Conservation (phyloP, 1,140 invertebrate species). For the Ostrea denselamellosa region DNA sequence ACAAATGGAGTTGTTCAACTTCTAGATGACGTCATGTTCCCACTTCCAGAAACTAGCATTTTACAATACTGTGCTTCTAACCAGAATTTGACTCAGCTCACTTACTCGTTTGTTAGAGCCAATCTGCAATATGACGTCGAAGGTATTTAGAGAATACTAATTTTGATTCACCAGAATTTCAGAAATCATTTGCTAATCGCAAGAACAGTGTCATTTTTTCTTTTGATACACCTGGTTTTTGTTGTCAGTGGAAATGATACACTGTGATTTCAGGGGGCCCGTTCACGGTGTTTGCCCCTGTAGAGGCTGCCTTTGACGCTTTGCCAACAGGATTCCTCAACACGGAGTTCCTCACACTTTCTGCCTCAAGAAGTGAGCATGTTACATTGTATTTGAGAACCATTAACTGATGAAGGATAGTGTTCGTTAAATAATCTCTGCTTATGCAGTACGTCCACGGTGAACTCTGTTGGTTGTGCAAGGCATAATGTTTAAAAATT, state of each 20-base stretch:
- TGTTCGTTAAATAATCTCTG: no score
- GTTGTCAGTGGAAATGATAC: no score
- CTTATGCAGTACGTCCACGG: no score
- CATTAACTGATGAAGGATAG: no score
- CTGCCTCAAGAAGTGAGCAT: slow-evolving; percentile 45
- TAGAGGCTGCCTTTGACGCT: slow-evolving; percentile 87
- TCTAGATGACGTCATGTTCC: slow-evolving; percentile 54
- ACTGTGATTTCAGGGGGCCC: slow-evolving; percentile 75
- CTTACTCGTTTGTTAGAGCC: slow-evolving; percentile 48
- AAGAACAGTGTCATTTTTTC: no score
- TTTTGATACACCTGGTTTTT: background rate
- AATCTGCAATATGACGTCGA: slow-evolving; percentile 46
- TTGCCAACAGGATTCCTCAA: slow-evolving; percentile 80
- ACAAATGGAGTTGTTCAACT: slow-evolving; percentile 53
- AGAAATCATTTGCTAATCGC: background rate
- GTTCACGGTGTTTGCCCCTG: slow-evolving; percentile 92
- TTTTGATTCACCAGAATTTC: no score
- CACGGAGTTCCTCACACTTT: slow-evolving; percentile 46
- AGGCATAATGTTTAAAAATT: no score
- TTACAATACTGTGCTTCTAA: slow-evolving; percentile 48
- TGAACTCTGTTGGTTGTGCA: no score
- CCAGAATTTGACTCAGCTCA: slow-evolving; percentile 49
- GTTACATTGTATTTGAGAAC: no score
- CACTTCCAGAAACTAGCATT: slow-evolving; percentile 47
- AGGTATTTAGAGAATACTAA: slow-evolving; percentile 23